Percentiles rank a stretch among this genome's conserved stretches.
Evolutionary conservation across 2,888 invertebrate species (phyloP).

Genomic region (Euclidia mi): DNA sequence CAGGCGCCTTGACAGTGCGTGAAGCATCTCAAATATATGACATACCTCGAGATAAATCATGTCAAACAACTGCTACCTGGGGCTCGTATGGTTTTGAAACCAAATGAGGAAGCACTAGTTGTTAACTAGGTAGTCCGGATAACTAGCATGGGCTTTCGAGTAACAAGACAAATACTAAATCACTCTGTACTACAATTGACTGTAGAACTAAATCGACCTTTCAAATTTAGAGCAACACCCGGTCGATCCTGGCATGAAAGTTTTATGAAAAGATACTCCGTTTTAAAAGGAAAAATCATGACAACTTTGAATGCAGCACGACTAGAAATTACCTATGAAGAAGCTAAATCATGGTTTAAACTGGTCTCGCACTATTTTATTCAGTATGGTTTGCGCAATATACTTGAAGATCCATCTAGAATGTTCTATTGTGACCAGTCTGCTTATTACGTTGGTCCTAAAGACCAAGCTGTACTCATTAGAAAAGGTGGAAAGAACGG

Average conservation of each 20-base stretch:
- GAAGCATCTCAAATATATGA: constrained; percentile 14
- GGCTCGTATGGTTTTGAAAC: too few relatives aligned
- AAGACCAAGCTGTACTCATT: constrained; percentile 13
- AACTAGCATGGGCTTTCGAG: constrained; percentile 13
- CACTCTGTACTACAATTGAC: constrained; percentile 12
- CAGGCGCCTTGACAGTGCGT: not conserved
- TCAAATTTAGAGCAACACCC: constrained; percentile 10
- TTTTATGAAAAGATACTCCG: constrained; percentile 11
- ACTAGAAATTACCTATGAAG: not conserved
- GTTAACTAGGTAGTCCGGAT: constrained; percentile 6
- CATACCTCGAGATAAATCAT: constrained; percentile 18
- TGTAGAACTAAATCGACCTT: constrained; percentile 3
- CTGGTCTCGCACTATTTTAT: not conserved
- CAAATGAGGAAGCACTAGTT: constrained; percentile 8
- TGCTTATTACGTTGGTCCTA: constrained; percentile 22
- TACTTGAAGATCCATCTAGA: constrained; percentile 19
- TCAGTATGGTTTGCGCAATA: not conserved
- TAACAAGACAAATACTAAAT: constrained; percentile 8
- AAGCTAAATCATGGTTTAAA: constrained; percentile 4
- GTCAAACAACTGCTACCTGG: too few relatives aligned
- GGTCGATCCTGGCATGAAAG: constrained; percentile 11
- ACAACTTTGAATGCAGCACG: constrained; percentile 10
- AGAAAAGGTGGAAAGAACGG: constrained; percentile 15
- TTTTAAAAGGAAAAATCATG: constrained; percentile 8
- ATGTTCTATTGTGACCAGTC: constrained; percentile 23